These are phyloP conservation scores for Pycnonotus jocosus DNA, from an alignment of 2,113 vertebrate species.

Conservation along the genomic window DNA sequence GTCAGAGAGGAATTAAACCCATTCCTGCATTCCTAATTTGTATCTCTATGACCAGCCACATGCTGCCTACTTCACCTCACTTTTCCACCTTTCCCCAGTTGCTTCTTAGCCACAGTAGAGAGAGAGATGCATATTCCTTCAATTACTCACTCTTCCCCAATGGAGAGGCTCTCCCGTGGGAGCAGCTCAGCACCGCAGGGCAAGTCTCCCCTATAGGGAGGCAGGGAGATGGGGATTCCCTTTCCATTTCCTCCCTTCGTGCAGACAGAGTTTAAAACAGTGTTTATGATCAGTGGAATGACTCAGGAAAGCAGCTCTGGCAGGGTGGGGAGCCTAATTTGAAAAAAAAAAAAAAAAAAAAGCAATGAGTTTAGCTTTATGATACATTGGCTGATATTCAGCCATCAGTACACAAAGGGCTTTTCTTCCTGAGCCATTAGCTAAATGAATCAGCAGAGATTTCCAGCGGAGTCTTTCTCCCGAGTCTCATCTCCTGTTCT, in stretches of 20 bases:
- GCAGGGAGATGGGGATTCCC: not conserved
- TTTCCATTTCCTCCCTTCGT: not conserved
- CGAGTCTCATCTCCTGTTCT: not conserved
- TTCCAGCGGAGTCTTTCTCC: not conserved
- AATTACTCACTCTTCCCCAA: not conserved
- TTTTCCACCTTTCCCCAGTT: not conserved
- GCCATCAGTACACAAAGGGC: not conserved
- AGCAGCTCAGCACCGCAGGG: not conserved
- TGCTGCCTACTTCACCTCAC: not conserved
- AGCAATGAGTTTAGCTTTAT: not conserved
- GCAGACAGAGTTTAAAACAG: not conserved
- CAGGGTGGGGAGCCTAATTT: not conserved
- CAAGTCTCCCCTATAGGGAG: not conserved
- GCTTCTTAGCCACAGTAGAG: not conserved
- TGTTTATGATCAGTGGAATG: not conserved
- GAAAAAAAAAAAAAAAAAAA: not conserved
- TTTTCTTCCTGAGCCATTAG: conserved; percentile 20
- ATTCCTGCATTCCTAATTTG: not conserved
- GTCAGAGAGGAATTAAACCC: not conserved
- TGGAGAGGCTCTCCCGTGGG: fast-evolving
- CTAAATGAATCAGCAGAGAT: conserved; percentile 15
- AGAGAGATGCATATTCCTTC: not conserved
- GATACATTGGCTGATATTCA: not conserved
- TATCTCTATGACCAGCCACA: not conserved
- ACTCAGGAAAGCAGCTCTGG: not conserved